A percentile compares a stretch with the other conserved stretches of the same genome.
phyloP scores from a whole-genome alignment of 2,797 vertebrate species.

The Semaprochilodus insignis region DNA sequence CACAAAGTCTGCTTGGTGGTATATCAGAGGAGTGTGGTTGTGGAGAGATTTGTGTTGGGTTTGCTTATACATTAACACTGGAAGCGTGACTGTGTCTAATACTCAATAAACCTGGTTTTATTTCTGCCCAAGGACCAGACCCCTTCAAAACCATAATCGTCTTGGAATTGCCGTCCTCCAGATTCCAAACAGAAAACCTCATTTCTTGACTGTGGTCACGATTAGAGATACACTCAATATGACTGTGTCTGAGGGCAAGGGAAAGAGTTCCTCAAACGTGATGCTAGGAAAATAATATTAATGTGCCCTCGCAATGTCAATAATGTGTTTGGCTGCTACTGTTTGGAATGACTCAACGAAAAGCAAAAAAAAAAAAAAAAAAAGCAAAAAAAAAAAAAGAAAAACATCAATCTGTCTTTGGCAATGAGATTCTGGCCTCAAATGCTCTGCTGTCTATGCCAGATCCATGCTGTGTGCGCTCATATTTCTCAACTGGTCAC shows the following conservation, averaged over 20 bases:
- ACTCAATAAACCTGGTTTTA: slow-evolving; percentile 50
- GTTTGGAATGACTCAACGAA: slow-evolving; percentile 59
- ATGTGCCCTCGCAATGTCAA: slow-evolving; percentile 62
- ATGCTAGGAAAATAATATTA: slow-evolving; percentile 67
- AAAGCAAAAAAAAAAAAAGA: slow-evolving; percentile 14
- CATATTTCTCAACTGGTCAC: slow-evolving; percentile 38
- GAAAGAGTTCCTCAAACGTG: slow-evolving; percentile 50
- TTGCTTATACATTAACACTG: slow-evolving; percentile 57
- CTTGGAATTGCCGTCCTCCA: slow-evolving; percentile 56
- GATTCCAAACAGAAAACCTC: slow-evolving; percentile 63
- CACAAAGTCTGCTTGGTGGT: slow-evolving; percentile 17
- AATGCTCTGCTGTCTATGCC: background rate
- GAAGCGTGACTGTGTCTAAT: slow-evolving; percentile 54
- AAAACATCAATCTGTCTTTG: slow-evolving; percentile 36
- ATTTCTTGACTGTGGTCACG: slow-evolving; percentile 59
- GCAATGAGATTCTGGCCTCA: slow-evolving; percentile 13
- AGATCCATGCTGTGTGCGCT: slow-evolving; percentile 24
- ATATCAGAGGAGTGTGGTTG: slow-evolving; percentile 46
- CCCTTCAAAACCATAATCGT: slow-evolving; percentile 63
- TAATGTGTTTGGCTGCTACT: slow-evolving; percentile 66
- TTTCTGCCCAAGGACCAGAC: slow-evolving; percentile 53
- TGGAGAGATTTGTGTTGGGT: slow-evolving; percentile 49
- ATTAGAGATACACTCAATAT: slow-evolving; percentile 51
- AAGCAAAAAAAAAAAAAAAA: background rate
- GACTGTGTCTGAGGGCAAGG: slow-evolving; percentile 10